A percentile compares a stretch with the other conserved stretches of the same genome.
phyloP scores from a whole-genome alignment of 2,797 vertebrate species.

The Amblyraja radiata region DNA sequence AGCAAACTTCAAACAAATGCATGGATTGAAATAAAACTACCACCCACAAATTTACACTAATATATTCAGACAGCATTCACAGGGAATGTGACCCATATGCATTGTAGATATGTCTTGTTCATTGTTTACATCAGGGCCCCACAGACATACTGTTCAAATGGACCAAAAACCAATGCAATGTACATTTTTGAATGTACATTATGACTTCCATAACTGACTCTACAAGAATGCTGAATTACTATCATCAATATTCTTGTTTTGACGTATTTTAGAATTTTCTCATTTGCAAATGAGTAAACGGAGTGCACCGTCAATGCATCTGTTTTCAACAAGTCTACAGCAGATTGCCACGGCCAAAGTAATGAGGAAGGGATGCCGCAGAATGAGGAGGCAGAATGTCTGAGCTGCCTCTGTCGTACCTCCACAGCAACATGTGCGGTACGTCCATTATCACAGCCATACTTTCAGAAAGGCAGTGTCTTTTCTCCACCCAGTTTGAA shows the following conservation, averaged over 20 bases:
- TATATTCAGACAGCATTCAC: not conserved
- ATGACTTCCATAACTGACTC: not conserved
- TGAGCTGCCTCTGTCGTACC: not conserved
- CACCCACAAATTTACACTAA: not conserved
- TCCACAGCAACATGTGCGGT: slow-evolving; percentile 33
- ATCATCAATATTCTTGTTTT: not conserved
- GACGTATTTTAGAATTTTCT: not conserved
- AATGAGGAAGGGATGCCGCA: not conserved
- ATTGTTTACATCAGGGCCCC: not conserved
- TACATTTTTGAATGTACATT: not conserved
- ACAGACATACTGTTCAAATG: not conserved
- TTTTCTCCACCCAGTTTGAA: slow-evolving; percentile 47
- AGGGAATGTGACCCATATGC: not conserved
- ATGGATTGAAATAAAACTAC: not conserved
- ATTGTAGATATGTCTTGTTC: not conserved
- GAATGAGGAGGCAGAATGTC: not conserved
- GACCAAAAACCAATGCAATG: not conserved
- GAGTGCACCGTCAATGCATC: not conserved
- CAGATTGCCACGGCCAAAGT: not conserved
- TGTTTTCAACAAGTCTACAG: not conserved
- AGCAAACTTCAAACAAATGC: not conserved
- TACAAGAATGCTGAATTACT: not conserved
- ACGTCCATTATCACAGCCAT: slow-evolving; percentile 46
- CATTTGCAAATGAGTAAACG: not conserved
- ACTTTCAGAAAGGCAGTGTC: slow-evolving; percentile 42